Evolutionary conservation across 2,888 invertebrate genomes (phyloP), one percentile per base, ranked within the genome.

Genomic region (Punctoribates punctum): DNA sequence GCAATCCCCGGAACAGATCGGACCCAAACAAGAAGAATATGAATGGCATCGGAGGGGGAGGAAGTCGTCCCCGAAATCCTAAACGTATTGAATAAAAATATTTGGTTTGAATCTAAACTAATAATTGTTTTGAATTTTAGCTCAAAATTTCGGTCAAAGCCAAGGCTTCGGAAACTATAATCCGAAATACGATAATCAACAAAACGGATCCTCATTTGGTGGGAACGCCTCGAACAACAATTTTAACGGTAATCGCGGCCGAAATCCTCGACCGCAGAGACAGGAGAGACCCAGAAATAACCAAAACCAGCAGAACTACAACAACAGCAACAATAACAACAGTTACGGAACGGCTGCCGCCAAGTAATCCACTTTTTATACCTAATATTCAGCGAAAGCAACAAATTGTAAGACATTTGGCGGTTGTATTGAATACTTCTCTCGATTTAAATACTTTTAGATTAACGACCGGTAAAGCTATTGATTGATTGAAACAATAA

Each of bases 391-490:
- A 29, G 13, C 15, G 13, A 25, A 27, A 60, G 48, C 4, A 48
- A 34, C 3, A 34, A 34, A 34, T 25, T 62, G 62, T 27, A 34
- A 27, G 6, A 65, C 38, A 34, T 27, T 65, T 23, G 25, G 20
- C 62, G 15, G 65, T 27, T 13, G 34, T 38, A 65, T n/a, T 27
- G 25, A 62, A 51, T 20, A 65, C 34, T 34, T 17, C 15, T 65
- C 65, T n/a, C 23, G 1, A 17, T 13, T 13, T n/a, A 17, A 34
- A 65, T n/a, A 34, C 17, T 34, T 62, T 62, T 62, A 65, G 38
- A 65, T 65, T 65, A 65, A 65, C 38, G 15, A n/a, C 65, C 65
- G 65, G 65, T 65, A 65, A 65, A 65, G 65, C 65, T 17, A 34
- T 65, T 62, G 29, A 62, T 25, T 34, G 65, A 65, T 15, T 29